Percentiles rank a stretch among this genome's conserved stretches.
Conservation (phyloP, 2,113 vertebrate genomes). For the Ornithorhynchus anatinus region DNA sequence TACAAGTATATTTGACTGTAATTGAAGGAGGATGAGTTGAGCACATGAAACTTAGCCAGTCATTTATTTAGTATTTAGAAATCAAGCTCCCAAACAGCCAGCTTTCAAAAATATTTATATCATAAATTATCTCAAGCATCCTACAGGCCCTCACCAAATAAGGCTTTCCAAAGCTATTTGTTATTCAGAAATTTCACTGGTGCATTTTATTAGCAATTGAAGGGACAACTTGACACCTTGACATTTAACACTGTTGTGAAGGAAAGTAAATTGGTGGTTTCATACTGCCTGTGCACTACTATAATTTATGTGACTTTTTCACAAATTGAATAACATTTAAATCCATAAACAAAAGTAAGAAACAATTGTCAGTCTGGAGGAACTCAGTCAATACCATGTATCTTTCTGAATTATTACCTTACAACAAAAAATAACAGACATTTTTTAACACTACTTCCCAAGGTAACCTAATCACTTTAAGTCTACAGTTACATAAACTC, state of each 20-base stretch:
- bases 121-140: conserved; percentile 67
- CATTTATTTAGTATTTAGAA: conserved; percentile 65
- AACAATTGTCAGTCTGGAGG: conserved; percentile 25
- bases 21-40: conserved; percentile 52
- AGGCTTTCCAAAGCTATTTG: conserved; percentile 54
- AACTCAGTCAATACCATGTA: neutral
- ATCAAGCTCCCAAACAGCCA: conserved; percentile 51
- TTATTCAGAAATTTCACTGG: conserved; percentile 65
- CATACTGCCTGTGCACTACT: neutral
- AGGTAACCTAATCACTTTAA: neutral
- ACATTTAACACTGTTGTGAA: conserved; percentile 55
- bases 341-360: conserved; percentile 41
- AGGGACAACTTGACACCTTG: conserved; percentile 61
- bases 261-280: conserved; percentile 60
- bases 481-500: neutral
- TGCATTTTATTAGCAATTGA: conserved; percentile 59
- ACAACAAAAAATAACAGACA: neutral
- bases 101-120: conserved; percentile 65
- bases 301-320: conserved; percentile 29
- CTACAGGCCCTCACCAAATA: conserved; percentile 36
- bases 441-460: neutral
- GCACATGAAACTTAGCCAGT: conserved; percentile 22
- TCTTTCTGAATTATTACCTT: neutral
- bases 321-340: conserved; percentile 40
- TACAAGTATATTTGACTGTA: conserved; percentile 44